Base-by-base conservation (phyloP, 2,888 invertebrate species). In the Hypomecis punctinalis region DNA sequence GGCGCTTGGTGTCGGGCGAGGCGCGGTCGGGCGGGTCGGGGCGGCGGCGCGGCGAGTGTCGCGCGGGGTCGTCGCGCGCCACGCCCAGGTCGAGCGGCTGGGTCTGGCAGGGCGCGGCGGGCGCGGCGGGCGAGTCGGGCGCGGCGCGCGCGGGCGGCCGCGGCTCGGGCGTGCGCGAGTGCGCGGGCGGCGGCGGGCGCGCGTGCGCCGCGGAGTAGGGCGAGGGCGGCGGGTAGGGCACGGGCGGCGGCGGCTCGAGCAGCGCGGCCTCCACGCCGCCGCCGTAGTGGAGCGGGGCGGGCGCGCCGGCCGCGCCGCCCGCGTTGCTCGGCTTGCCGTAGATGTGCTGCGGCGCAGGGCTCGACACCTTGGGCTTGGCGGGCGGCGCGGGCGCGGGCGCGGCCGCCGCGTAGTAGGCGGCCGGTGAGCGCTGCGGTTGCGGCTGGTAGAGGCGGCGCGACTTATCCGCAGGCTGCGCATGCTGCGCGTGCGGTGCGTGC, bases 31-130 rank as follows among this genome's bases (percentile, higher is more conserved):
- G 51, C 54, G 93, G 85, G 0, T 95, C 94, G 8, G 23, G 42
- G 76, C 96, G 95, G 54, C 96, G 89, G 76, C 96, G 95, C 0
- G 96, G 96, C 51, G 96, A 94, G 37, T 87, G 77, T 13, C 93
- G 82, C 48, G 93, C 94, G 51, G 94, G 93, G 57, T 95, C 94
- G 54, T 96, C 95, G 7, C 97, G 93, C 51, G 94, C 86, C 39
- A 96, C 94, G 43, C 97, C 97, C 61, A 97, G 94, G 83, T 97
- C 97, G 40, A 97, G 91, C 9, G 97, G 97, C 80, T 97, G 96
- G 63, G 96, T 96, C 86, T 97, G 97, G 79, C 95, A 95, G 56
- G 94, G 90, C 60, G 85, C 79, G 9, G 55, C 45, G 55, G 39
- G 39, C 39, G 23, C 40, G 82, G 81, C 6, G 93, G 91, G 10